A percentile compares a stretch with the other conserved stretches of the same genome.
Conservation (phyloP, 2,888 invertebrate species). For the Timema cristinae region DNA sequence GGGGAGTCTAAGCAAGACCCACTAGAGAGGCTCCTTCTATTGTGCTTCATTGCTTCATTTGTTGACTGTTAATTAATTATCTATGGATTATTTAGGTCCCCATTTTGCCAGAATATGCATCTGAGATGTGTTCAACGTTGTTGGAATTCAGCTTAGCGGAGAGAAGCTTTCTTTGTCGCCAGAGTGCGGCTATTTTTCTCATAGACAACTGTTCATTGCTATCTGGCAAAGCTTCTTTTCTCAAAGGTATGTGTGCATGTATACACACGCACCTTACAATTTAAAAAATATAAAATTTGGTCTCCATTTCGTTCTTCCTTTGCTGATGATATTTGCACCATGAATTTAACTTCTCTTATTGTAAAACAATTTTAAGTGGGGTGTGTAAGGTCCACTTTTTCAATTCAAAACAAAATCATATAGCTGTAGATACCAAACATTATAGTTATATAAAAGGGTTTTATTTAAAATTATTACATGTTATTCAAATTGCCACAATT, state of each 20-base stretch:
- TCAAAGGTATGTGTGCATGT: constrained; percentile 10
- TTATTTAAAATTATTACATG: too few relatives aligned
- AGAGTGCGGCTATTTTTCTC: constrained; percentile 15
- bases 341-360: neutral
- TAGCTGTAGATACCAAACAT: too few relatives aligned
- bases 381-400: constrained; percentile 26
- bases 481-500: too few relatives aligned
- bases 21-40: too few relatives aligned
- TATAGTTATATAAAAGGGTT: too few relatives aligned
- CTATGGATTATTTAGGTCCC: neutral
- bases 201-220: constrained; percentile 17
- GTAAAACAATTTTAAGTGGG: neutral
- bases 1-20: too few relatives aligned
- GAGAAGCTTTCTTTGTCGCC: constrained; percentile 4
- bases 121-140: neutral
- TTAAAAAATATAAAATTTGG: too few relatives aligned
- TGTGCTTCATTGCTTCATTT: too few relatives aligned
- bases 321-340: too few relatives aligned
- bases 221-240: constrained; percentile 11
- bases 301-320: too few relatives aligned
- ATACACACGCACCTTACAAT: neutral
- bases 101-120: neutral
- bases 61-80: too few relatives aligned
- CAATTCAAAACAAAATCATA: too few relatives aligned
- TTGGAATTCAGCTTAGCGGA: constrained; percentile 17